These are phyloP conservation scores for Aramus guarauna DNA, from an alignment of 2,113 vertebrate species.

Conservation along the genomic window DNA sequence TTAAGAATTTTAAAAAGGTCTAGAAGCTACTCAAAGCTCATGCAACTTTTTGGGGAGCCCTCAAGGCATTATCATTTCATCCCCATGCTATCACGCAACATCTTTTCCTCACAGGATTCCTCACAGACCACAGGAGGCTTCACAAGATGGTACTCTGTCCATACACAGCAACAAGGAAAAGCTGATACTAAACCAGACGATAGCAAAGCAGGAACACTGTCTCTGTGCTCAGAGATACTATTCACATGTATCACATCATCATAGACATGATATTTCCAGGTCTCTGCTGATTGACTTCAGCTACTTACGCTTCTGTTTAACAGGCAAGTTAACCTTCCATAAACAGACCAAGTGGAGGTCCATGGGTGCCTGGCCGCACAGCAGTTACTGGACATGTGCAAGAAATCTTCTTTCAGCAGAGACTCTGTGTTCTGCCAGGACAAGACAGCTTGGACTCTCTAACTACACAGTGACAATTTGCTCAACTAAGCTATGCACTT, in stretches of 20 bases:
- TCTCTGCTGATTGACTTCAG: background rate
- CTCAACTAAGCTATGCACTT: background rate
- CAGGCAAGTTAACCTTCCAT: background rate
- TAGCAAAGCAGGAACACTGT: background rate
- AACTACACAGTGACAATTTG: background rate
- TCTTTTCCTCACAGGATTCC: background rate
- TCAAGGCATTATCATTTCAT: background rate
- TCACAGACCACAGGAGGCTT: background rate
- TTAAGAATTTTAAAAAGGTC: background rate
- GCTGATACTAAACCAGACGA: background rate
- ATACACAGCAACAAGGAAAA: background rate
- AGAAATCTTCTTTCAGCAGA: background rate
- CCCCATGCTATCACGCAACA: fast-evolving
- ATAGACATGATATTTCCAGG: background rate
- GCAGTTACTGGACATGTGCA: too few species aligned
- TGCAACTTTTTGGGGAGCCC: background rate
- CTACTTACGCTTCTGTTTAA: background rate
- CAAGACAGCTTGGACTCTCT: background rate
- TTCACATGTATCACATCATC: too few species aligned
- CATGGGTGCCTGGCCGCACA: background rate
- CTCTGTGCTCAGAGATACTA: background rate
- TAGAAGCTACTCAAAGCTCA: background rate
- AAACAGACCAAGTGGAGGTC: background rate
- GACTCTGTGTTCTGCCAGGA: background rate
- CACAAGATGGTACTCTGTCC: background rate